These are phyloP conservation scores for Dromius quadrimaculatus DNA, from an alignment of 2,888 invertebrate species.

Conservation along the genomic window DNA sequence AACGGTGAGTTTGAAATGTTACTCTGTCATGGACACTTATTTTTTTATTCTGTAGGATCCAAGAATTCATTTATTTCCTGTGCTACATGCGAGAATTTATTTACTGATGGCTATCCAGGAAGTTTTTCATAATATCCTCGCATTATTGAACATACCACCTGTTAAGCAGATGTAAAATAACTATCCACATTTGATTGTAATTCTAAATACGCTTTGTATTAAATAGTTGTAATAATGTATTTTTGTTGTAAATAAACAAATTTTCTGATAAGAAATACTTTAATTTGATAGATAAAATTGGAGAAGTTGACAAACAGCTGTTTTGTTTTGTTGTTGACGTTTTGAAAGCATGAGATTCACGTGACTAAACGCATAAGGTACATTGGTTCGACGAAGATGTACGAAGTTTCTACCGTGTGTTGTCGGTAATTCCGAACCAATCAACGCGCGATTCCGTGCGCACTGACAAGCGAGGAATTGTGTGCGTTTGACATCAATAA, in stretches of 20 bases:
- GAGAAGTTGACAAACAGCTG: slow-evolving; percentile 59
- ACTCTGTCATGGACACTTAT: no score
- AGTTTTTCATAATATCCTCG: slow-evolving; percentile 74
- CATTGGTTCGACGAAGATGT: slow-evolving; percentile 41
- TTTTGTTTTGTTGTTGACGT: slow-evolving; percentile 72
- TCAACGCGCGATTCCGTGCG: slow-evolving; percentile 60
- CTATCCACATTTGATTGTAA: background rate
- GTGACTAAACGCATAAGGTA: slow-evolving; percentile 70
- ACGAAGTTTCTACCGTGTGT: background rate
- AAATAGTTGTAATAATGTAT: slow-evolving; percentile 21
- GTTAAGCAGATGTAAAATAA: slow-evolving; percentile 75
- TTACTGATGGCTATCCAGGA: slow-evolving; percentile 75
- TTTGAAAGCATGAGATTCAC: slow-evolving; percentile 76
- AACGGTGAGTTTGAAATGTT: slow-evolving; percentile 70
- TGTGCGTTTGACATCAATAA: slow-evolving; percentile 78
- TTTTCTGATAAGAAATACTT: background rate
- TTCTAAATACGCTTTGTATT: background rate
- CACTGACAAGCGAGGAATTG: slow-evolving; percentile 66
- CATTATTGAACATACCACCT: slow-evolving; percentile 76
- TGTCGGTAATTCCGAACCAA: slow-evolving; percentile 39
- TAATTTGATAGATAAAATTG: slow-evolving; percentile 8
- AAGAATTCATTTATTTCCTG: slow-evolving; percentile 75
- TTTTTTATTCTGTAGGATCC: slow-evolving; percentile 74
- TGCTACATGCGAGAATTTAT: slow-evolving; percentile 77
- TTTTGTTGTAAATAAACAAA: slow-evolving; percentile 32